Base-by-base conservation (phyloP, 1,140 invertebrate genomes). In the Bombus cullumanus region DNA sequence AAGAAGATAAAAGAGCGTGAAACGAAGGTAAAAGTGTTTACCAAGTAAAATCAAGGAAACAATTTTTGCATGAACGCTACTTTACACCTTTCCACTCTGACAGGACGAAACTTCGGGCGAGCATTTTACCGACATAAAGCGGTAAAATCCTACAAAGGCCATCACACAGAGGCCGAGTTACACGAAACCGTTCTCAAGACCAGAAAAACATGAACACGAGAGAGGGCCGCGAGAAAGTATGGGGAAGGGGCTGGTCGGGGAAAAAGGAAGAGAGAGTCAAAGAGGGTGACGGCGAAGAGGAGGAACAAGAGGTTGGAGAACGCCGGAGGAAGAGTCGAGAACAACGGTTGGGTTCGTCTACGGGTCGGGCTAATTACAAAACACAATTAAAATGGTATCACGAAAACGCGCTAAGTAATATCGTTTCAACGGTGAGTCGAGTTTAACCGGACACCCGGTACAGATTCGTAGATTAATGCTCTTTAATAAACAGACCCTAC, bases 301-400 rank as follows among this genome's bases (percentile, higher is more conserved):
- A 71, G 64, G 43, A 37, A 47, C 41, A 64, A 77, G 62, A 69
- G 78, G 78, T 47, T 64, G 75, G 76, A 78, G 87, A 87, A 28
- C 34, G 76, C 28, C 15, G 28, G 13, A 37, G 64, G 53, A 79
- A 79, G 88, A 83, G 78, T 41, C n/a, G 59, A 28, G 73, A 83
- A 74, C 62, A 74, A 82, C 59, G 73, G 82, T 8, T 57, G 62
- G 41, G 43, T 41, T 57, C 84, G 71, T 68, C 73, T 57, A 66
- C 77, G 75, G 85, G 72, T 47, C 72, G 83, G 88, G 86, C 89
- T 90, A 90, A 90, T 90, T 90, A 90, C 86, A 88, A 90, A 90
- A 90, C 83, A 89, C 88, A 88, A 88, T 90, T 90, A 90, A 90
- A 90, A 86, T 82, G 81, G 83, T 88, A 90, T 90, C 89, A 84